Evolutionary conservation across 2,797 vertebrate species (phyloP).

Genomic region (Lophotriccus pileatus): DNA sequence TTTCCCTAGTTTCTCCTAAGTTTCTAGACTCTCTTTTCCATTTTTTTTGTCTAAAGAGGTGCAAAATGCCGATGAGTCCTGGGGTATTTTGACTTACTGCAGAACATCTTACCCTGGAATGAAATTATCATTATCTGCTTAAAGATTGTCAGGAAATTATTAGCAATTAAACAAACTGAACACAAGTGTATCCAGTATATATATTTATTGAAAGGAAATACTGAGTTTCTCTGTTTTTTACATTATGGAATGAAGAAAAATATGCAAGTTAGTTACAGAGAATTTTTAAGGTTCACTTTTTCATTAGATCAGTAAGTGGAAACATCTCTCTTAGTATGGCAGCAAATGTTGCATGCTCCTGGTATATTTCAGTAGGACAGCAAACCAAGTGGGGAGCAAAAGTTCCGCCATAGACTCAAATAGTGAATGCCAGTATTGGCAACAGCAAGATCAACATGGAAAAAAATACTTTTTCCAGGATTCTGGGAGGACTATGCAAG

Average conservation of each 20-base stretch:
- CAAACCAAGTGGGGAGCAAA: background rate
- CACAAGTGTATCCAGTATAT: background rate
- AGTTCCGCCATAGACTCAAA: background rate
- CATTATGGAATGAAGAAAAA: background rate
- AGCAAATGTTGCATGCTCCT: background rate
- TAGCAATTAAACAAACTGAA: background rate
- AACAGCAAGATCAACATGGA: background rate
- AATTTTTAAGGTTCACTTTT: background rate
- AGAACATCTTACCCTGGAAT: background rate
- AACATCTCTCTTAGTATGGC: background rate
- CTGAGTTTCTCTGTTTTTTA: background rate
- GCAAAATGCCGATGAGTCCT: background rate
- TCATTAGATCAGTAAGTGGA: fast-evolving
- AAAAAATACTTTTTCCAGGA: background rate
- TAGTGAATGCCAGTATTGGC: background rate
- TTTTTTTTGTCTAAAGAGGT: conserved; percentile 19
- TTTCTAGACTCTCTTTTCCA: conserved; percentile 35
- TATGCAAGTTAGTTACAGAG: background rate
- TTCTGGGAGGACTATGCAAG: background rate
- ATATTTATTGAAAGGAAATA: background rate
- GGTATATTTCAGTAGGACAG: background rate
- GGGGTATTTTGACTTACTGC: background rate
- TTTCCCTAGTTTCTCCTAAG: conserved; percentile 60
- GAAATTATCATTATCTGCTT: background rate
- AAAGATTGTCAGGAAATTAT: background rate